Percentiles rank a stretch among this genome's conserved stretches.
Conservation (phyloP, 1,140 invertebrate genomes). For the Hypsibius dujardini region DNA sequence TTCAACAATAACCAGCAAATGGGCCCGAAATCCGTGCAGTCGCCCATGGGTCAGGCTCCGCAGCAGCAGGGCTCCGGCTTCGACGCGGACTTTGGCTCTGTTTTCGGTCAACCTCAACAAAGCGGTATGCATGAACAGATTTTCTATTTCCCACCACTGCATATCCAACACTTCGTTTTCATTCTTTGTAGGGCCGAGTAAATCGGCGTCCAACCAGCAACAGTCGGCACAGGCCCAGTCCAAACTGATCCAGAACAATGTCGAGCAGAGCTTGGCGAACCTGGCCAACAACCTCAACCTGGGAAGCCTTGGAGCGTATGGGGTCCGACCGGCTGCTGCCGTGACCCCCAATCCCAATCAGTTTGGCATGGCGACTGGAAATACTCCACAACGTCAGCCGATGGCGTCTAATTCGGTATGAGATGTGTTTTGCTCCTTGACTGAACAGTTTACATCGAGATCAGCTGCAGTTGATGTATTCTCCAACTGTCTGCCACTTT, state of each 20-base stretch:
- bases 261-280: conserved; percentile 29
- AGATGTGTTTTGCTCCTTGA: not conserved
- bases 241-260: conserved; percentile 27
- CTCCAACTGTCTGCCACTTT: not conserved
- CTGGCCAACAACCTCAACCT: conserved; percentile 32
- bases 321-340: not conserved
- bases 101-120: conserved; percentile 11
- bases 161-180: too few species aligned
- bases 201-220: not conserved
- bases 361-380: not conserved
- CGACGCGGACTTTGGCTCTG: conserved; percentile 10
- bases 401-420: not conserved
- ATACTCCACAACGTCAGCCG: not conserved
- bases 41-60: not conserved
- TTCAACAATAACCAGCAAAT: not conserved
- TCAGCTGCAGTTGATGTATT: not conserved
- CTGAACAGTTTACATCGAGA: not conserved
- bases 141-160: too few species aligned
- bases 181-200: too few species aligned
- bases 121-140: too few species aligned
- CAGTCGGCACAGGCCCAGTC: not conserved
- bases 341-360: not conserved
- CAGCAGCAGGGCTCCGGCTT: not conserved
- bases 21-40: not conserved
- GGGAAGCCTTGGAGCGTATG: not conserved